Evolutionary conservation across 2,888 invertebrate species (phyloP).

Genomic region (Congeria kusceri): DNA sequence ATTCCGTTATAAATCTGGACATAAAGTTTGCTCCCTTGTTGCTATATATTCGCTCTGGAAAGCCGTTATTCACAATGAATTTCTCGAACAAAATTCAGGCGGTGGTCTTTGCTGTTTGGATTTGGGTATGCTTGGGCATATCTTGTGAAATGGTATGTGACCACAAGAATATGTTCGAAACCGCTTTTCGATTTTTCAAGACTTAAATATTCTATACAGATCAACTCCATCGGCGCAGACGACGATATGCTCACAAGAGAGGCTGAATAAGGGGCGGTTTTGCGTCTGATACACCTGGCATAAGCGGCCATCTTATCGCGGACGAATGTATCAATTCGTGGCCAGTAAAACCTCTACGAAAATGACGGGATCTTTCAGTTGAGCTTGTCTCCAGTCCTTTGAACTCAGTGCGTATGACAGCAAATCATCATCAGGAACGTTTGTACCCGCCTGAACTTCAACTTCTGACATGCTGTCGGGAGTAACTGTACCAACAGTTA

Average conservation of each 20-base stretch:
- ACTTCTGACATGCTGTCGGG: background rate
- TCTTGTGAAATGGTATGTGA: conserved; percentile 25
- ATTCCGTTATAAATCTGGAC: conserved; percentile 16
- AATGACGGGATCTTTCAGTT: conserved; percentile 1
- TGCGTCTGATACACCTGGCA: conserved; percentile 9
- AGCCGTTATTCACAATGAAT: conserved; percentile 32
- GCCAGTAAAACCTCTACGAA: conserved; percentile 16
- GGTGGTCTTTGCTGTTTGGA: conserved; percentile 39
- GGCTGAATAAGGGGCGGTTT: background rate
- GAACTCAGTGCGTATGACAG: conserved; percentile 1
- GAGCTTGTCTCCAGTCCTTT: conserved; percentile 22
- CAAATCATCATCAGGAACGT: background rate
- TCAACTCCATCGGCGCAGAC: conserved; percentile 18
- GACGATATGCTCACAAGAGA: background rate
- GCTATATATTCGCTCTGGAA: conserved; percentile 37
- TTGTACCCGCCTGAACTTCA: background rate
- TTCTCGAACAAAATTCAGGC: conserved; percentile 27
- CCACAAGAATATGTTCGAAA: conserved; percentile 10
- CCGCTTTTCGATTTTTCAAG: conserved; percentile 9
- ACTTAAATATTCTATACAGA: conserved; percentile 20
- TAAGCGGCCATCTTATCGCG: background rate
- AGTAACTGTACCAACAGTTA: background rate
- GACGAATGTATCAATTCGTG: conserved; percentile 6
- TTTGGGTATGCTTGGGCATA: conserved; percentile 37
- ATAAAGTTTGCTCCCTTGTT: conserved; percentile 47